Evolutionary conservation across 2,888 invertebrate genomes (phyloP).

Genomic region (Pandemis cinnamomeana): DNA sequence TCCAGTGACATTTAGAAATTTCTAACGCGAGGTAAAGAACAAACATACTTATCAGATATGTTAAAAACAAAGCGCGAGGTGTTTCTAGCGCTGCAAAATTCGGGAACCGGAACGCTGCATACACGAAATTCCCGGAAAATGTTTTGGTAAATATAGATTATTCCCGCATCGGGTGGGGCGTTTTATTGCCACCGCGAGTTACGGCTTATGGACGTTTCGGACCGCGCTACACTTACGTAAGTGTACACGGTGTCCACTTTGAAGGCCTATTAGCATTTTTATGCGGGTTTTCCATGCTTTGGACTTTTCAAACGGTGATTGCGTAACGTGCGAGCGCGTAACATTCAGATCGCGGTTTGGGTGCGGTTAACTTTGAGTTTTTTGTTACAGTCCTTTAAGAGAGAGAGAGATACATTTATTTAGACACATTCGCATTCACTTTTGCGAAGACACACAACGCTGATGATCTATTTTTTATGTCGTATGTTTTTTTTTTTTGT

Average conservation of each 20-base stretch:
- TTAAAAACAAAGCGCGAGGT: background rate
- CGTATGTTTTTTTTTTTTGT: too few species aligned
- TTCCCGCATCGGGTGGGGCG: conserved; percentile 41
- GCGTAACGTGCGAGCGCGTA: conserved; percentile 9
- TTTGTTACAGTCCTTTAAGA: background rate
- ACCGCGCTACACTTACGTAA: conserved; percentile 33
- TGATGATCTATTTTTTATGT: too few species aligned
- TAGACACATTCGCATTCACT: too few species aligned
- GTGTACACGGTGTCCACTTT: conserved; percentile 14
- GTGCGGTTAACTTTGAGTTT: background rate
- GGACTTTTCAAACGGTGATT: conserved; percentile 14
- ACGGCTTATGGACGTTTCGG: conserved; percentile 58
- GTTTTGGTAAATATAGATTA: conserved; percentile 44
- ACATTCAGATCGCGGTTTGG: background rate
- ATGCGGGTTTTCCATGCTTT: conserved; percentile 7
- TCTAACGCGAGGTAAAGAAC: background rate
- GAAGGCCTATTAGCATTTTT: conserved; percentile 21
- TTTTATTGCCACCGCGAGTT: conserved; percentile 58
- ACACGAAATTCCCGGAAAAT: conserved; percentile 23
- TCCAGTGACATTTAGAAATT: too few species aligned
- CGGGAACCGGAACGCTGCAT: conserved; percentile 12
- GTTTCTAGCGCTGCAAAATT: conserved; percentile 22
- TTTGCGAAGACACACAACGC: too few species aligned
- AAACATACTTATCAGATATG: background rate
- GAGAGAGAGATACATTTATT: too few species aligned